Conservation (phyloP, 2,888 invertebrate species). For the Labia minor region DNA sequence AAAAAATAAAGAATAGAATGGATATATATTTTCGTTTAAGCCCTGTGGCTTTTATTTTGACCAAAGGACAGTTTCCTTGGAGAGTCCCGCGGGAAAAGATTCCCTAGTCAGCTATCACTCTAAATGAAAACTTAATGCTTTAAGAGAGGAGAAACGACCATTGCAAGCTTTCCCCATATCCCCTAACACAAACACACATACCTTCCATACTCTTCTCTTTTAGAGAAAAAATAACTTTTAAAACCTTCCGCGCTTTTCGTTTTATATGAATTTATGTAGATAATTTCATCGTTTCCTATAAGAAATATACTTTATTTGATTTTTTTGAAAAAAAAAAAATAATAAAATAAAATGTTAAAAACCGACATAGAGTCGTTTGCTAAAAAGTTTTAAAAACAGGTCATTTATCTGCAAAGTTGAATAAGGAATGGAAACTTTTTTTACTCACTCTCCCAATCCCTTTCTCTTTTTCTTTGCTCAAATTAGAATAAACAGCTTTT, state of each 20-base stretch:
- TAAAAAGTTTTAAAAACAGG: not conserved
- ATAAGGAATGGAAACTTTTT: too few relatives aligned
- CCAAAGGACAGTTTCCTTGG: not conserved
- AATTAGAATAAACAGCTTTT: conserved; percentile 13
- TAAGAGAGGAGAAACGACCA: not conserved
- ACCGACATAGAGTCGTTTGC: too few relatives aligned
- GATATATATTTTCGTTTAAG: not conserved
- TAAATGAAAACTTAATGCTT: not conserved
- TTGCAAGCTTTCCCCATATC: too few relatives aligned
- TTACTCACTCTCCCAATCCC: too few relatives aligned
- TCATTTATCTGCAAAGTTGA: not conserved
- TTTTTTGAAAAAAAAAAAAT: not conserved
- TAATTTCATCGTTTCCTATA: not conserved
- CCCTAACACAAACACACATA: too few relatives aligned
- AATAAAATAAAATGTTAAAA: too few relatives aligned
- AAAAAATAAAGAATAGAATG: too few relatives aligned
- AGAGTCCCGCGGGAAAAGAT: not conserved
- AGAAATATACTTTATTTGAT: not conserved
- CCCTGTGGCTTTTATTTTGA: not conserved
- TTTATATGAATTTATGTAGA: not conserved
- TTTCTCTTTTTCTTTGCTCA: not conserved
- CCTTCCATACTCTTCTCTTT: too few relatives aligned
- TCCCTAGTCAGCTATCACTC: not conserved
- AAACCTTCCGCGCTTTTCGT: not conserved
- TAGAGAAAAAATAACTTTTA: not conserved